These are phyloP conservation scores for Anoplopoma fimbria DNA, from an alignment of 2,113 vertebrate genomes.

Conservation along the genomic window DNA sequence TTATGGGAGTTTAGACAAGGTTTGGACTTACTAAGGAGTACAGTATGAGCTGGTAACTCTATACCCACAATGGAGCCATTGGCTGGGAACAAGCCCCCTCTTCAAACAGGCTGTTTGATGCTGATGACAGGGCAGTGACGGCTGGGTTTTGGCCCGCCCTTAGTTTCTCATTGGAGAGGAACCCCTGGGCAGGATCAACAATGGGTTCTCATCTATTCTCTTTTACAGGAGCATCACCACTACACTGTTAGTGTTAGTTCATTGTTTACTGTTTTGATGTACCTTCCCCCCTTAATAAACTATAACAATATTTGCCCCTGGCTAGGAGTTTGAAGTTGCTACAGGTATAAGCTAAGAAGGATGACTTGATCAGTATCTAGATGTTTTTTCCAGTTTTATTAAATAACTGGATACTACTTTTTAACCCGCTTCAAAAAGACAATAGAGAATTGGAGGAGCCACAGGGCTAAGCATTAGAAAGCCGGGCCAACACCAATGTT, in stretches of 20 bases:
- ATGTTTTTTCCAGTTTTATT: too few relatives aligned
- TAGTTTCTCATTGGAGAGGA: slow-evolving; percentile 72
- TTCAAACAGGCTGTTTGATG: slow-evolving; percentile 82
- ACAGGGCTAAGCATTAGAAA: slow-evolving; percentile 21
- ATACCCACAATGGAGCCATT: slow-evolving; percentile 73
- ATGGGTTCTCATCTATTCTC: slow-evolving; percentile 67
- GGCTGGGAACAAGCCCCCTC: slow-evolving; percentile 70
- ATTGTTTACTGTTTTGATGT: slow-evolving; percentile 38
- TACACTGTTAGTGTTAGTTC: slow-evolving; percentile 51
- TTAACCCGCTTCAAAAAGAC: slow-evolving; percentile 24
- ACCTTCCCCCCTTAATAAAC: not conserved
- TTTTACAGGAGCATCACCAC: slow-evolving; percentile 57
- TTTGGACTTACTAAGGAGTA: slow-evolving; percentile 58
- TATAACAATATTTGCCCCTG: not conserved
- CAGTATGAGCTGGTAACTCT: slow-evolving; percentile 75
- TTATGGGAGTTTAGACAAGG: slow-evolving; percentile 37
- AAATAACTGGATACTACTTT: slow-evolving; percentile 3
- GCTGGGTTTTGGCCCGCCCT: slow-evolving; percentile 67
- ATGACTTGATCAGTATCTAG: slow-evolving; percentile 24
- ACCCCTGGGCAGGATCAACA: slow-evolving; percentile 76
- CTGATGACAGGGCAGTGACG: slow-evolving; percentile 80
- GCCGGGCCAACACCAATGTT: slow-evolving; percentile 9
- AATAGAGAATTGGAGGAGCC: slow-evolving; percentile 44
- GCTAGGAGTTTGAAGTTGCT: slow-evolving; percentile 5
- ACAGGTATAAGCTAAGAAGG: slow-evolving; percentile 13